A percentile compares a stretch with the other conserved stretches of the same genome.
Evolutionary conservation across 2,797 vertebrate genomes (phyloP).

Genomic region (Lacerta agilis): DNA sequence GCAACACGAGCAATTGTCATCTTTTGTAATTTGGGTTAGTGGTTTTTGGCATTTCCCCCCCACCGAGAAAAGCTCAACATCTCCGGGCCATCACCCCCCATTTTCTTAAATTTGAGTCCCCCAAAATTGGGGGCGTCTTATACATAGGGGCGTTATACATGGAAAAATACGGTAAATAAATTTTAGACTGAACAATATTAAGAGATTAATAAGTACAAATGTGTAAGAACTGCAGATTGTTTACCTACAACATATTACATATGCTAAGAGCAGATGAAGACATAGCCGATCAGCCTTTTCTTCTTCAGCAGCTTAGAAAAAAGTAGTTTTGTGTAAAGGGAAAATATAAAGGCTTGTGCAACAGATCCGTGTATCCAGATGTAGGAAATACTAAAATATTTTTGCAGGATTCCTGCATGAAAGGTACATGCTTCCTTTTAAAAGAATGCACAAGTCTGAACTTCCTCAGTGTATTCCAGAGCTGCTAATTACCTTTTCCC

Average conservation of each 20-base stretch:
- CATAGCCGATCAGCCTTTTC: not conserved
- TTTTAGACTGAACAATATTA: not conserved
- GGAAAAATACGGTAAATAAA: no score
- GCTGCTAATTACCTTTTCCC: not conserved
- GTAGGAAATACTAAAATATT: not conserved
- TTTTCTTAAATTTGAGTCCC: no score
- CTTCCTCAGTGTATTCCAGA: not conserved
- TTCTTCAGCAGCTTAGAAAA: not conserved
- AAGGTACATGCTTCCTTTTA: not conserved
- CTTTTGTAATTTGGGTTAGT: no score
- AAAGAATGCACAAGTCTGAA: not conserved
- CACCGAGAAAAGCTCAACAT: no score
- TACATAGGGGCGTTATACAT: no score
- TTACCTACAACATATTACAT: not conserved
- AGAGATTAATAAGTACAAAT: not conserved
- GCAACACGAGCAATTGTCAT: no score
- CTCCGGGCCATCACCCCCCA: no score
- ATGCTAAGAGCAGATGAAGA: not conserved
- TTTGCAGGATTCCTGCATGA: no score
- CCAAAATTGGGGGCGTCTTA: no score
- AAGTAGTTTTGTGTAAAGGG: not conserved
- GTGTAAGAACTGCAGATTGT: not conserved
- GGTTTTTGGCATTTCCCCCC: no score
- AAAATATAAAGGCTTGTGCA: not conserved
- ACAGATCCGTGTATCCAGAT: not conserved